These are phyloP conservation scores for Sarcophaga bullata DNA, from an alignment of 1,140 invertebrate species.

Conservation along the genomic window DNA sequence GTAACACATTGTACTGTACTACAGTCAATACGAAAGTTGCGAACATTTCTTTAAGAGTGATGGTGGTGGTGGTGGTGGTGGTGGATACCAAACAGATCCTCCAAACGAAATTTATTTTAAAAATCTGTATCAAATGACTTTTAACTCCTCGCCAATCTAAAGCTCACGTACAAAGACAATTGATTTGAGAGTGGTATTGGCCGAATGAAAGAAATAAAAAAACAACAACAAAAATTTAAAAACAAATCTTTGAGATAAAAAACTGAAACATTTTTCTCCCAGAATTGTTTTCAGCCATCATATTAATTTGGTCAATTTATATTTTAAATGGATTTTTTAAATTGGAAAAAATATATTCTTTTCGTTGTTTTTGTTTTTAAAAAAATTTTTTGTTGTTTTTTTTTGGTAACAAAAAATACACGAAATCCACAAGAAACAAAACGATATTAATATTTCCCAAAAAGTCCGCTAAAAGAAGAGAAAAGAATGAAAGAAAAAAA, in stretches of 20 bases:
- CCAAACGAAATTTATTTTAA: neutral
- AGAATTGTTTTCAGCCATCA: slow-evolving; percentile 63
- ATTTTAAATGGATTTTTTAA: slow-evolving; percentile 66
- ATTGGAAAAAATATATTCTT: slow-evolving; percentile 49
- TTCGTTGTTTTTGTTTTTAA: neutral
- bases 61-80: too few relatives aligned
- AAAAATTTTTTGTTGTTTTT: neutral
- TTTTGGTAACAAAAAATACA: neutral
- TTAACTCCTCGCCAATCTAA: neutral
- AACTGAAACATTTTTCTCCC: slow-evolving; percentile 57
- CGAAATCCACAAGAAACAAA: neutral
- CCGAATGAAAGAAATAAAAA: neutral
- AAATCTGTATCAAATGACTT: slow-evolving; percentile 15
- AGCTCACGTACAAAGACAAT: slow-evolving; percentile 3
- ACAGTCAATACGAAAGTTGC: too few relatives aligned
- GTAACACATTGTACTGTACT: too few relatives aligned
- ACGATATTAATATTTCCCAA: slow-evolving; percentile 32
- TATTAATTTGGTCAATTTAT: slow-evolving; percentile 66
- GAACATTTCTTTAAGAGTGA: too few relatives aligned
- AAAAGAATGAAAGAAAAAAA: too few relatives aligned
- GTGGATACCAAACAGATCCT: too few relatives aligned
- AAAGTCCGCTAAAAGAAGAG: slow-evolving; percentile 9
- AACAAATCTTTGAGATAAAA: neutral
- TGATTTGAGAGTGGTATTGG: neutral
- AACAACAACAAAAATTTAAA: neutral